Evolutionary conservation across 2,797 vertebrate genomes (phyloP).

Genomic region (Gambusia yucatana): DNA sequence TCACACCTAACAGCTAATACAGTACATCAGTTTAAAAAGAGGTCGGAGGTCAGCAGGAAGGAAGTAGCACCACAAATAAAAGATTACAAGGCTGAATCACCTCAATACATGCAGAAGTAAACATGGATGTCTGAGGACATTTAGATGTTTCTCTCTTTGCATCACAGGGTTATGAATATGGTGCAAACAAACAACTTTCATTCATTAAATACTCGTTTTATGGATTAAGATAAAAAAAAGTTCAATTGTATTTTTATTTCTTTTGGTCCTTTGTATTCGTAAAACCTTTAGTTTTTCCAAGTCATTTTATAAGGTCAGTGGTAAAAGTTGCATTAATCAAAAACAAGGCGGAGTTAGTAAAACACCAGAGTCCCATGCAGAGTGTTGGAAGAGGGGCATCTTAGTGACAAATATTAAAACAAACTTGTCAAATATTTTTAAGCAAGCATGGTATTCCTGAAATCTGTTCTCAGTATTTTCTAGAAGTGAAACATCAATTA

Average conservation of each 20-base stretch:
- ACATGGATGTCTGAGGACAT: constrained; percentile 28
- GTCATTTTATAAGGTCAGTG: neutral
- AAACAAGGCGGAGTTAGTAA: neutral
- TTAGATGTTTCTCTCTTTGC: constrained; percentile 27
- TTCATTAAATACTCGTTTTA: neutral
- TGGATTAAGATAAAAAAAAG: neutral
- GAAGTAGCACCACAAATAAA: constrained; percentile 45
- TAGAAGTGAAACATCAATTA: neutral
- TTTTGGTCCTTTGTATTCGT: neutral
- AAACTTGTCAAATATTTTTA: neutral
- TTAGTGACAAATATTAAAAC: neutral
- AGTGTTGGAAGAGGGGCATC: neutral
- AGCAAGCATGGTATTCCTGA: neutral
- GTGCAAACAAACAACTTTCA: neutral
- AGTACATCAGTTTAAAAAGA: constrained; percentile 60
- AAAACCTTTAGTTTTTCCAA: neutral
- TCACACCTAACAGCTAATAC: constrained; percentile 48
- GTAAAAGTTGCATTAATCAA: constrained; percentile 1
- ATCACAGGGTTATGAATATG: constrained; percentile 28
- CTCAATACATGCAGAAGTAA: constrained; percentile 40
- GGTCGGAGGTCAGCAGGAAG: constrained; percentile 28
- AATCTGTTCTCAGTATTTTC: neutral
- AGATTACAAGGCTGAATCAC: constrained; percentile 42
- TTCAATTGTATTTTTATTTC: neutral
- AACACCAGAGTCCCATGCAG: neutral